Base-by-base conservation (phyloP, 2,888 invertebrate species). In the Calameuta filiformis region DNA sequence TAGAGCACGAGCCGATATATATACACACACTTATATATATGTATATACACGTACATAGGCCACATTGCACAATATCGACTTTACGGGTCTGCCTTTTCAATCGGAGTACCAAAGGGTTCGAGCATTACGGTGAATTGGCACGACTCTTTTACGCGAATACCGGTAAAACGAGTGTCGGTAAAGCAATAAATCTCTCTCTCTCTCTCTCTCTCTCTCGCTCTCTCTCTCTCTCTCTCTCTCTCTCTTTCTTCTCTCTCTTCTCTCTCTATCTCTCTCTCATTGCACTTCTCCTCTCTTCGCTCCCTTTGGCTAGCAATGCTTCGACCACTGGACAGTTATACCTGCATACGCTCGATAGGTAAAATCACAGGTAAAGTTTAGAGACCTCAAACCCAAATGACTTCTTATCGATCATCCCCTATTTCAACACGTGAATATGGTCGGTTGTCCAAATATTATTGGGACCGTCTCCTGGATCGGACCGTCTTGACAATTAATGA, bases 131-230 rank as follows among this genome's bases (percentile, higher is more conserved):
- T 79, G 80, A 83, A 85, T 84, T 77, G 82, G 79, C 82, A 81
- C 80, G 79, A 80, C 83, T 84, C 81, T 85, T 87, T 85, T 85
- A 84, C 86, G 86, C 83, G 85, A 85, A 88, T 87, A 87, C 85
- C 85, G 83, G 83, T 85, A 83, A 85, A 85, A 85, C 83, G 83
- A 84, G 79, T 79, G 82, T 77, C 79, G 82, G 78, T 81, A 79
- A 80, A 81, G 81, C 78, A 85, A 87, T 86, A 87, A 87, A 87
- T 84, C 83, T 82, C 79, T 73, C 75, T 79, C 15, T 15, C 12
- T 12, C 12, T 37, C 12, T 40, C 40, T 40, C 37, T 37, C 35
- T 35, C 35, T 35, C 35, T 35, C 35, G 11, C 35, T 35, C 35
- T 35, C 35, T 35, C 35, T 35, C 35, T 35, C 35, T 35, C 9